phyloP scores from a whole-genome alignment of 1,140 invertebrate genomes.

The Pogonomyrmex californicus region DNA sequence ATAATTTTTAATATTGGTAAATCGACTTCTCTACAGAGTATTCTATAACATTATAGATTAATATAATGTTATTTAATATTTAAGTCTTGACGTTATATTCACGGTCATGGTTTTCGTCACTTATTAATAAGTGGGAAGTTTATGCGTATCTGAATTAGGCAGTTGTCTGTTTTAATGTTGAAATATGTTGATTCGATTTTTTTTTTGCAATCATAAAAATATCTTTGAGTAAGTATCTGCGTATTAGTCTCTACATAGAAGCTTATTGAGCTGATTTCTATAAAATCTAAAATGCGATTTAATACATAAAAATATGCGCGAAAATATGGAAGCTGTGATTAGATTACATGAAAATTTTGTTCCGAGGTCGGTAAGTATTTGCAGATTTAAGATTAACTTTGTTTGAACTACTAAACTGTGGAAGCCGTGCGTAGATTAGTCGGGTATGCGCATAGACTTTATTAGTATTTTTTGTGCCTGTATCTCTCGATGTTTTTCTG shows the following conservation, averaged over 20 bases:
- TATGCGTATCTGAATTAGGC: neutral
- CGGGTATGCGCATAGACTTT: constrained; percentile 60
- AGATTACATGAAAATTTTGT: constrained; percentile 53
- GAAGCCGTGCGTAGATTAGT: constrained; percentile 66
- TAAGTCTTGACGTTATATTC: constrained; percentile 6
- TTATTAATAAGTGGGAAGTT: constrained; percentile 33
- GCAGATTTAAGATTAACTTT: constrained; percentile 63
- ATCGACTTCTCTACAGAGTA: constrained; percentile 18
- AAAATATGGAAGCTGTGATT: constrained; percentile 58
- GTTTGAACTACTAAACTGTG: constrained; percentile 48
- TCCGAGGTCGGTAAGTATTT: constrained; percentile 73
- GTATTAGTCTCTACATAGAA: constrained; percentile 19
- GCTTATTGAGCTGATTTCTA: constrained; percentile 15
- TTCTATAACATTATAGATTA: neutral
- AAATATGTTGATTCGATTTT: constrained; percentile 3
- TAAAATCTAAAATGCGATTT: constrained; percentile 25
- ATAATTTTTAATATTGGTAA: constrained; percentile 26
- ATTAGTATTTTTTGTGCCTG: constrained; percentile 48
- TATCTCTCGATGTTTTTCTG: constrained; percentile 44
- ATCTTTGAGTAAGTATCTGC: neutral
- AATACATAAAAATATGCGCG: constrained; percentile 30
- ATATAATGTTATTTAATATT: constrained; percentile 21
- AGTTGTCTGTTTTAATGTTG: constrained; percentile 5
- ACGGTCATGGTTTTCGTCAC: neutral
- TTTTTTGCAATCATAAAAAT: constrained; percentile 27